phyloP scores from a whole-genome alignment of 2,113 vertebrate genomes.

The Cairina moschata region DNA sequence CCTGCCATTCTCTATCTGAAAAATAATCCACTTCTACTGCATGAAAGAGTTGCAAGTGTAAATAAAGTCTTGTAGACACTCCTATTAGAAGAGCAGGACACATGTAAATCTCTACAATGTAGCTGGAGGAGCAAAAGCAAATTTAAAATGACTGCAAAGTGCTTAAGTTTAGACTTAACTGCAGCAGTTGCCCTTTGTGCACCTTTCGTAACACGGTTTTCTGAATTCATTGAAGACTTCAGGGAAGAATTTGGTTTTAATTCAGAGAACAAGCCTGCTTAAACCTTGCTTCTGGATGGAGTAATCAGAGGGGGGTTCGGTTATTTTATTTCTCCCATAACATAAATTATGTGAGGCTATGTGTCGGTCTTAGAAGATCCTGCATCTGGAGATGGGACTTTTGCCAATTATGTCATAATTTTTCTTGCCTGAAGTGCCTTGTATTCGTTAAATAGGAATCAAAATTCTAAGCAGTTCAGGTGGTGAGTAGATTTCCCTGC shows the following conservation, averaged over 20 bases:
- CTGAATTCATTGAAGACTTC: neutral
- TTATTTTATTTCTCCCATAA: constrained; percentile 51
- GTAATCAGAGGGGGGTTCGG: constrained; percentile 7
- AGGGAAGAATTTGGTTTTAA: constrained; percentile 30
- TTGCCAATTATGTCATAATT: constrained; percentile 63
- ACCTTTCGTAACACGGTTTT: neutral
- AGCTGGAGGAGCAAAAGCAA: neutral
- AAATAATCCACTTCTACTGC: neutral
- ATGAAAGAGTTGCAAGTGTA: neutral
- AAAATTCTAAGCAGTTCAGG: constrained; percentile 49
- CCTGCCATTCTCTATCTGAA: neutral
- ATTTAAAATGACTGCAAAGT: neutral
- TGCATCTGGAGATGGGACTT: constrained; percentile 68
- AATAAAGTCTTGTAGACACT: neutral
- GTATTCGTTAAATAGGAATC: constrained; percentile 25
- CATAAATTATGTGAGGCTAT: constrained; percentile 51
- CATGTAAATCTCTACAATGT: neutral
- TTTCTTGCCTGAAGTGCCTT: constrained; percentile 61
- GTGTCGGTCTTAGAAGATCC: constrained; percentile 55
- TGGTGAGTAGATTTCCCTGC: constrained; percentile 37
- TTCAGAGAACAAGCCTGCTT: constrained; percentile 29
- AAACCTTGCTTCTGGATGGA: constrained; percentile 47
- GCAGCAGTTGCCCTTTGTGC: neutral
- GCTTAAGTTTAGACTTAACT: neutral
- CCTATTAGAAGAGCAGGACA: neutral